Conservation (phyloP, 2,888 invertebrate genomes). For the Apomyelois bistriatella region DNA sequence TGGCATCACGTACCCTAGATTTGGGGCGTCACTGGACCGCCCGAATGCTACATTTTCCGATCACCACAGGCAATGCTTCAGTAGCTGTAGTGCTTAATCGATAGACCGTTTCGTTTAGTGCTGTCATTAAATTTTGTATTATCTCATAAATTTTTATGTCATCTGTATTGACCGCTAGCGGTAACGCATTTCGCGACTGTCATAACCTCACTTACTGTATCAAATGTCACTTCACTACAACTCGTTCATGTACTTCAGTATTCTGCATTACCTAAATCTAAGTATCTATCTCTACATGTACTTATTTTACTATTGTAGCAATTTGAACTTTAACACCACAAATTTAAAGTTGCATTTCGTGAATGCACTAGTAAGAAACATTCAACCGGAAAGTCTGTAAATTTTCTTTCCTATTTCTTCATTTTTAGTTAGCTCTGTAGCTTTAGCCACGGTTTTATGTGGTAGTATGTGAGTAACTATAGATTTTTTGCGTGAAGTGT, state of each 20-base stretch:
- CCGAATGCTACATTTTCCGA: slow-evolving; percentile 58
- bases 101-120: slow-evolving; percentile 23
- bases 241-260: neutral
- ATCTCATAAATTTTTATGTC: slow-evolving; percentile 42
- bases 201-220: neutral
- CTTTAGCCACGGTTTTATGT: slow-evolving; percentile 55
- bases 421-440: slow-evolving; percentile 75
- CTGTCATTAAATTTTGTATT: slow-evolving; percentile 33
- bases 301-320: slow-evolving; percentile 41
- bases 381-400: slow-evolving; percentile 72
- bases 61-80: slow-evolving; percentile 59
- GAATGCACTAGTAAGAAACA: slow-evolving; percentile 41
- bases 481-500: slow-evolving; percentile 14
- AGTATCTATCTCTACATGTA: slow-evolving; percentile 36
- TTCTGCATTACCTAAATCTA: slow-evolving; percentile 30
- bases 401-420: slow-evolving; percentile 73
- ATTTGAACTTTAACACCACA: slow-evolving; percentile 42
- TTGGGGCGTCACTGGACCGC: slow-evolving; percentile 60
- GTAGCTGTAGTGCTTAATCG: slow-evolving; percentile 32
- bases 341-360: slow-evolving; percentile 46
- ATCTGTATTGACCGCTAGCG: slow-evolving; percentile 51
- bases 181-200: slow-evolving; percentile 37
- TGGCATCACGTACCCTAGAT: slow-evolving; percentile 70
- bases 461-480: slow-evolving; percentile 30
- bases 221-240: slow-evolving; percentile 3